Conservation (phyloP, 2,888 invertebrate species). For the Patella pellucida region DNA sequence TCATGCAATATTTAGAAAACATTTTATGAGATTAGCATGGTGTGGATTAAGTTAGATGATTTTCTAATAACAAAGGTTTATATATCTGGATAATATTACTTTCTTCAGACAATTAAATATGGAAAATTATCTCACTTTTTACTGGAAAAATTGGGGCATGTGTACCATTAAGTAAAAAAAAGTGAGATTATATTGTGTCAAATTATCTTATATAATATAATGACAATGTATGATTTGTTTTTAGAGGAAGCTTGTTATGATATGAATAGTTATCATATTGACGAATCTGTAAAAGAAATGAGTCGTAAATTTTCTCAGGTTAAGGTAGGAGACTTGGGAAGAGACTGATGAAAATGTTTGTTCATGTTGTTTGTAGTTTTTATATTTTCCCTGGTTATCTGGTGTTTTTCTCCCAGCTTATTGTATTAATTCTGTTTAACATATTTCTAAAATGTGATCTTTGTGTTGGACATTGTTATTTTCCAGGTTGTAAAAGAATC, state of each 20-base stretch:
- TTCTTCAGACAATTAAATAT: no score
- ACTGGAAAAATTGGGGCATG: no score
- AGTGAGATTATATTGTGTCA: no score
- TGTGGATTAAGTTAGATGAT: background rate
- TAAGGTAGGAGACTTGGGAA: background rate
- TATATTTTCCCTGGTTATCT: background rate
- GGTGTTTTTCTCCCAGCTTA: background rate
- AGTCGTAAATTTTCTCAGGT: background rate
- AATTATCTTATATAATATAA: no score
- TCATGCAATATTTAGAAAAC: background rate
- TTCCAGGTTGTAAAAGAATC: no score
- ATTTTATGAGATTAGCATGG: background rate
- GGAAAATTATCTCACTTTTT: no score
- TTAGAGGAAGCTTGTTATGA: background rate
- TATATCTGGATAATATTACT: no score
- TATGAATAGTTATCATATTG: background rate
- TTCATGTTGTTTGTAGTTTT: background rate
- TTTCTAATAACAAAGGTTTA: no score
- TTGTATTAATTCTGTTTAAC: background rate
- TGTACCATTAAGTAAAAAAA: no score
- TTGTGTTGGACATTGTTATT: no score
- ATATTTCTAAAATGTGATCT: no score
- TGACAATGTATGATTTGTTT: slow-evolving; percentile 1
- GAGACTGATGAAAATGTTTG: background rate
- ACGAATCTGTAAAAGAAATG: background rate